These are phyloP conservation scores for Charaxes varanes DNA, from an alignment of 1,140 invertebrate species.

Conservation along the genomic window DNA sequence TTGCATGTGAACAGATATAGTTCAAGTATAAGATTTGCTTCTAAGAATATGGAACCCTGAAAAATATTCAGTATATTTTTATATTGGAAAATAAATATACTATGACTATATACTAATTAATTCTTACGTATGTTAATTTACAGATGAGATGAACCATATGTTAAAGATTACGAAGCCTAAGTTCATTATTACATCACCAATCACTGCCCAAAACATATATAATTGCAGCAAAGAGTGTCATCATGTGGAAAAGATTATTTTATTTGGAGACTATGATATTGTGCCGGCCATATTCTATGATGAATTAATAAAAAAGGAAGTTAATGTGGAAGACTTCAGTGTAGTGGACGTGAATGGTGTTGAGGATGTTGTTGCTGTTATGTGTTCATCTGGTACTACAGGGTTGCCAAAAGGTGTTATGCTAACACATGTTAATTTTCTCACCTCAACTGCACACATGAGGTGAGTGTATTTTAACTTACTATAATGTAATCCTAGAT, in stretches of 20 bases:
- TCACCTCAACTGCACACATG: constrained; percentile 62
- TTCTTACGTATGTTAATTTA: too few species aligned
- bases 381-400: constrained; percentile 72
- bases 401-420: constrained; percentile 91
- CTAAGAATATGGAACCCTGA: too few species aligned
- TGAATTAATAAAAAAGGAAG: constrained; percentile 40
- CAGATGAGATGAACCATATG: constrained; percentile 79
- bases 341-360: constrained; percentile 52
- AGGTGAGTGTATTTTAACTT: constrained; percentile 65
- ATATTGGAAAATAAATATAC: too few species aligned
- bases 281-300: constrained; percentile 54
- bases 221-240: constrained; percentile 42
- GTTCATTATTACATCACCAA: constrained; percentile 78
- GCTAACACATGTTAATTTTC: constrained; percentile 82
- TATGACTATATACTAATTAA: too few species aligned
- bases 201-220: constrained; percentile 65
- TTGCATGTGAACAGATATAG: too few species aligned
- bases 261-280: constrained; percentile 58
- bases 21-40: too few species aligned
- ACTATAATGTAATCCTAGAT: too few species aligned
- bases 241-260: constrained; percentile 41
- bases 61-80: too few species aligned
- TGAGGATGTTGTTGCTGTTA: constrained; percentile 50
- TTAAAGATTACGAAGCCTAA: constrained; percentile 80
- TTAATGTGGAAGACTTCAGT: constrained; percentile 44